phyloP scores from a whole-genome alignment of 2,888 invertebrate genomes.

The Pinctada fucata region DNA sequence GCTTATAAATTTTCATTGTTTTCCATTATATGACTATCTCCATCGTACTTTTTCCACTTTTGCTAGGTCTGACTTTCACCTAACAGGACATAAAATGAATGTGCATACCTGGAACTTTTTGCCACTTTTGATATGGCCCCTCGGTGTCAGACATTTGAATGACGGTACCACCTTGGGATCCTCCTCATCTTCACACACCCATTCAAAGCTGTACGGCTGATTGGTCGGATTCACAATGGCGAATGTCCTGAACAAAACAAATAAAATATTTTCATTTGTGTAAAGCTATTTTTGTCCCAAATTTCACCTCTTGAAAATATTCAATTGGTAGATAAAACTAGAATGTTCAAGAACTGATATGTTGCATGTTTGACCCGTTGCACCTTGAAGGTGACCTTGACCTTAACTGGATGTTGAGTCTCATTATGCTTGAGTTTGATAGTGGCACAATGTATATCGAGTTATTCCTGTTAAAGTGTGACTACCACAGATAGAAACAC shows the following conservation, averaged over 20 bases:
- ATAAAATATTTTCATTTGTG: background rate
- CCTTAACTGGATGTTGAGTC: too few relatives aligned
- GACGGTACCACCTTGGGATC: constrained; percentile 78
- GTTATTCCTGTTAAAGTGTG: background rate
- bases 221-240: constrained; percentile 84
- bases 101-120: constrained; percentile 61
- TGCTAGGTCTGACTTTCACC: too few relatives aligned
- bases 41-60: too few relatives aligned
- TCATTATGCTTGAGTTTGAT: too few relatives aligned
- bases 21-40: too few relatives aligned
- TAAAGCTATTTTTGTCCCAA: background rate
- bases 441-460: background rate
- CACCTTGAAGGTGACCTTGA: too few relatives aligned
- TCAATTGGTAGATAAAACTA: background rate
- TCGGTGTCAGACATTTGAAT: constrained; percentile 82
- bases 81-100: too few relatives aligned
- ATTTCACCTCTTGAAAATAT: background rate
- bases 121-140: constrained; percentile 82
- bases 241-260: constrained; percentile 79
- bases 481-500: background rate
- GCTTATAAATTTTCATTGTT: too few relatives aligned
- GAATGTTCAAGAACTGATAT: too few relatives aligned
- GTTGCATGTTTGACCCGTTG: too few relatives aligned
- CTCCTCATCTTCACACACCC: constrained; percentile 79
- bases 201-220: constrained; percentile 81